Evolutionary conservation across 1,140 invertebrate species (phyloP).

Genomic region (Matsumurasca onukii): DNA sequence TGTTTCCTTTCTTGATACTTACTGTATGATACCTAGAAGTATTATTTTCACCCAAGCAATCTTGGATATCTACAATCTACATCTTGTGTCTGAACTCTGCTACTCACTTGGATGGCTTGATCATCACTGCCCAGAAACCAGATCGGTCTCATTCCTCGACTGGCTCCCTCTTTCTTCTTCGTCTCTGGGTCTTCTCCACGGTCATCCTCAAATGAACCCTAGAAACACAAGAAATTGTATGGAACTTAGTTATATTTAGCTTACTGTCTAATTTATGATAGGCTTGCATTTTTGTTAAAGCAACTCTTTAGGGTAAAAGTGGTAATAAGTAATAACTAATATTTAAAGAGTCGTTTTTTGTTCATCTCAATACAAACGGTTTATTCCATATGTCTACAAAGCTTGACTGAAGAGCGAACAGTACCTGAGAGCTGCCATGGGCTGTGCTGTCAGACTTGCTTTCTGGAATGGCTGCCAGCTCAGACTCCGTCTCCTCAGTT

Average conservation of each 20-base stretch:
- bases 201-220: constrained; percentile 65
- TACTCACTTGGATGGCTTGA: constrained; percentile 42
- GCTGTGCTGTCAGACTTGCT: constrained; percentile 80
- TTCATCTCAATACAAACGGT: no score
- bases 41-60: no score
- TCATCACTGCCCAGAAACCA: constrained; percentile 62
- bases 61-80: no score
- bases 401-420: neutral
- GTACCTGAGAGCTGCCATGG: constrained; percentile 59
- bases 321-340: no score
- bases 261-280: neutral
- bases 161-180: constrained; percentile 30
- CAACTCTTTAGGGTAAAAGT: no score
- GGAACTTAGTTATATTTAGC: neutral
- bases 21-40: no score
- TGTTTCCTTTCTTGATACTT: no score
- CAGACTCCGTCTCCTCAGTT: constrained; percentile 81
- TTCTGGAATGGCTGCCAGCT: constrained; percentile 84
- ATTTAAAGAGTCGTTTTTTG: no score
- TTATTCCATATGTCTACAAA: no score
- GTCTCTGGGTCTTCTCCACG: constrained; percentile 41
- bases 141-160: constrained; percentile 47
- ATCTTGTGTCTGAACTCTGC: no score
- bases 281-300: no score
- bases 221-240: neutral